Conservation (phyloP, 2,113 vertebrate species). For the Suricata suricatta region DNA sequence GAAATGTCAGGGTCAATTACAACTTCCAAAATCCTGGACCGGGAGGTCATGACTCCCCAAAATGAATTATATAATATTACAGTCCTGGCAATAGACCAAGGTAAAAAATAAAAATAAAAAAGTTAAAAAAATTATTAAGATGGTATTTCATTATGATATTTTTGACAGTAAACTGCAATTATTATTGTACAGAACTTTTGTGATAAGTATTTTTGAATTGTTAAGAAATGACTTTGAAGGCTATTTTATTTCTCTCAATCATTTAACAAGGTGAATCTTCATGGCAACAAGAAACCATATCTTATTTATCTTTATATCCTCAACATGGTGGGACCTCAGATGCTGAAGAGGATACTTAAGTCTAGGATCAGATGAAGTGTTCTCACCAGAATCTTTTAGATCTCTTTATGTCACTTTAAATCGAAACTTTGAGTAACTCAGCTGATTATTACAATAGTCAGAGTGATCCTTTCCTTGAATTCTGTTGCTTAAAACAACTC, state of each 20-base stretch:
- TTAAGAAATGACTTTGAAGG: background rate
- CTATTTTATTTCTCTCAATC: background rate
- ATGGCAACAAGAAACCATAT: background rate
- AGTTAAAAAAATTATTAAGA: background rate
- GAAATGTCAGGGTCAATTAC: slow-evolving; percentile 85
- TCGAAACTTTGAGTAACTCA: background rate
- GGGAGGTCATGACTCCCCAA: slow-evolving; percentile 84
- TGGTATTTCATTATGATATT: background rate
- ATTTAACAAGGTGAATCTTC: background rate
- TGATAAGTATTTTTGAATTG: background rate
- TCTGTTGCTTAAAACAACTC: background rate
- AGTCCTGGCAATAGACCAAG: slow-evolving; percentile 84
- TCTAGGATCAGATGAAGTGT: background rate
- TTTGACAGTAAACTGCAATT: background rate
- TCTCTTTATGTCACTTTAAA: background rate
- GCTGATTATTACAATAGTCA: background rate
- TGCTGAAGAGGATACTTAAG: background rate
- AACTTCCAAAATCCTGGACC: slow-evolving; percentile 88
- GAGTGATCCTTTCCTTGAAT: background rate
- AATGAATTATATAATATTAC: slow-evolving; percentile 86
- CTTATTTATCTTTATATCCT: background rate
- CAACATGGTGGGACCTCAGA: background rate
- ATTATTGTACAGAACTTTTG: background rate
- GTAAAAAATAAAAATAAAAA: slow-evolving; percentile 73
- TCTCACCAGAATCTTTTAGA: background rate